Evolutionary conservation across 37 sponge, comb jelly and placozoan genomes (phyloP), one percentile per base, ranked within the genome.

Genomic region (Eunapius fragilis): DNA sequence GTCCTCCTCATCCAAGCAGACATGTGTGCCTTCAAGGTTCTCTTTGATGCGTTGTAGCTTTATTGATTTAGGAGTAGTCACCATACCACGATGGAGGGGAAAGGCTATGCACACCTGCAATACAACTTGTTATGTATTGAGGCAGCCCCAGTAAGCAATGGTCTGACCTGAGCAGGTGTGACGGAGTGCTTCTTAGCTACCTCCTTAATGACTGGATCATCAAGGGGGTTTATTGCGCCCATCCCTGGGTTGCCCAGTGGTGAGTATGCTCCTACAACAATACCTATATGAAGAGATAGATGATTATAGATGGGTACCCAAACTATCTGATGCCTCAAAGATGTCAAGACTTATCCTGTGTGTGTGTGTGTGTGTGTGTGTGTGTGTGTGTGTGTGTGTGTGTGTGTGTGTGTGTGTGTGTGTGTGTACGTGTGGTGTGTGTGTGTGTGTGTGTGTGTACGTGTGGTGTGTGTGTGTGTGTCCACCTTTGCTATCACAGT

Each of bases 1-100:
- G 67, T 96, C 93, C n/a, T 87, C 89, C 0, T 41, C 84, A 75
- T 74, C 78, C n/a, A 96, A 89, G 74, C 82, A 47, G 67, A 96
- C 48, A 23, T 82, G 81, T 19, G 78, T 76, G 67, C 89, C 77
- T 0, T 28, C 73, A 22, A 90, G 85, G 77, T 96, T 96, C 74
- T 92, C 87, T 33, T 80, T 37, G 71, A 96, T 32, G 32, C 96
- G 86, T 25, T 89, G 48, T 32, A 32, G 58, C 5, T 81, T 96
- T 5, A 79, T 80, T 24, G 91, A 82, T 79, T 96, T 96, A 0
- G 96, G 92, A 38, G 92, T 90, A n/a, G 86, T 86, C 25, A 88
- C 84, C 37, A 47, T 74, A 2, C 91, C 91, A 37, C 48, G 71
- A 10, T 28, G 2, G 9, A 28, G 71, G 25, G 71, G 71, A 10